Base-by-base conservation (phyloP, 1,140 invertebrate genomes). In the Drosophila asahinai region DNA sequence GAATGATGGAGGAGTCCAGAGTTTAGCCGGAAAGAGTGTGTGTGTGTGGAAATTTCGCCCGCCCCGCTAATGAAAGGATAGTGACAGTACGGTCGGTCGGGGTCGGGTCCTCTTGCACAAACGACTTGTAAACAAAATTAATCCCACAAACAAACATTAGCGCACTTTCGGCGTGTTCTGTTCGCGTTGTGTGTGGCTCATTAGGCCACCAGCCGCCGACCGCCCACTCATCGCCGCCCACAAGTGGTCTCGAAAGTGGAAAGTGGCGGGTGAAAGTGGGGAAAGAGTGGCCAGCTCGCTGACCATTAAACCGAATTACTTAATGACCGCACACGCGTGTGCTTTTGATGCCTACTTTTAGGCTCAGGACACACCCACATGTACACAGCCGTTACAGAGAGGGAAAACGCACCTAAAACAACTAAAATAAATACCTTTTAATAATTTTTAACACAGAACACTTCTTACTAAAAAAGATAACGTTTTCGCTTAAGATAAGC, bases 91-190 rank as follows among this genome's bases (percentile, higher is more conserved):
- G 17, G 2, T 15, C 7, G 7, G 22, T 25, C 22, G 22, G 22
- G 25, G 14, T 42, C n/a, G 48, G 62, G 67, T n/a, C 33, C 66
- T 54, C 25, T 54, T 65, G 76, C 83, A 83, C 76, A 84, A 87
- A 87, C 84, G 78, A 87, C 84, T 87, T 90, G 86, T 90, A 90
- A 86, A 89, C 84, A 90, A 90, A 89, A 89, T 90, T 86, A 90
- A 89, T 89, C 66, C 86, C 84, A 79, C 80, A 83, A 81, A 79
- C 86, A 89, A 89, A 72, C 81, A 90, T 89, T 89, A 86, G 75
- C 86, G 81, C 84, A 89, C 74, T 84, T 90, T 89, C 73, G 70
- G 70, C 74, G 66, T 66, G 84, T 78, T 71, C 49, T 54, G 61
- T 54, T 77, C 65, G 65, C 80, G 70, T 83, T 30, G 5, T 87